phyloP scores from a whole-genome alignment of 2,797 vertebrate genomes.

The Sylvia borin region DNA sequence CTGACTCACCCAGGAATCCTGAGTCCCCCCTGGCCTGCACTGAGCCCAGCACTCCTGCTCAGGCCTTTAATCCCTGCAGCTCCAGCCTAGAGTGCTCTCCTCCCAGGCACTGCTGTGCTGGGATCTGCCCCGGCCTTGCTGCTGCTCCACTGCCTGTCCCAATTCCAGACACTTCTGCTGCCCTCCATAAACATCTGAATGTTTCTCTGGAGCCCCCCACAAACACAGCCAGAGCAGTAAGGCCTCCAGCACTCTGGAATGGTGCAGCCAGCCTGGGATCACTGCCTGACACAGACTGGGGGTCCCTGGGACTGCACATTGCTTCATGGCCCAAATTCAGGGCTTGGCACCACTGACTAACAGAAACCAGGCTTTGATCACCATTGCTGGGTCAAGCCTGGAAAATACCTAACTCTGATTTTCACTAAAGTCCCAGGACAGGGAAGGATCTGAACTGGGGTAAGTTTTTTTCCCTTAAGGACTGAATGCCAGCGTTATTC shows the following conservation, averaged over 20 bases:
- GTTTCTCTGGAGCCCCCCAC: not conserved
- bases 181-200: not conserved
- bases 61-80: not conserved
- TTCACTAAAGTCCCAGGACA: not conserved
- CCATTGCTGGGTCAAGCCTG: not conserved
- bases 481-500: not conserved
- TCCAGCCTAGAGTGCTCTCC: not conserved
- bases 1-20: fast-evolving
- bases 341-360: not conserved
- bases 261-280: not conserved
- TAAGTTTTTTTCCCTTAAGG: not conserved
- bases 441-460: not conserved
- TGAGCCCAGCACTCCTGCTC: not conserved
- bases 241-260: not conserved
- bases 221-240: fast-evolving
- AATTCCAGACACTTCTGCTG: fast-evolving
- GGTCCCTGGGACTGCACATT: not conserved
- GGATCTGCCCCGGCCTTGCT: fast-evolving
- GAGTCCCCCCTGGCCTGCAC: not conserved
- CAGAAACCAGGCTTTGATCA: not conserved
- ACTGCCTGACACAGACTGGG: fast-evolving
- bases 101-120: not conserved
- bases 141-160: not conserved
- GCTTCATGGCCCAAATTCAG: not conserved
- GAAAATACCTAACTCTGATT: fast-evolving